Base-by-base conservation (phyloP, 2,888 invertebrate genomes). In the Mythimna loreyi region DNA sequence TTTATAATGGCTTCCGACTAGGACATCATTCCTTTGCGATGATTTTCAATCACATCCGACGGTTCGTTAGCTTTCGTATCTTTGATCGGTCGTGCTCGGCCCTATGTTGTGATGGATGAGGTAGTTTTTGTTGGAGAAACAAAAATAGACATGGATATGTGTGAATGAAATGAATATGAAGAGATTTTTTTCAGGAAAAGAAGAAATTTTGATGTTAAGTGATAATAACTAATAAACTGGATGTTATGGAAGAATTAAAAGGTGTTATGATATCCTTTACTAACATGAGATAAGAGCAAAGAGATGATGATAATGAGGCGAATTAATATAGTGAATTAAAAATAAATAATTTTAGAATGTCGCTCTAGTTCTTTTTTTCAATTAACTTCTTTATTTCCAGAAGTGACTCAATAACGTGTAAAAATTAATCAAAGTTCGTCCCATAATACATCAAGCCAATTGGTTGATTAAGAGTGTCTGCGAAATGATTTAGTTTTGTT, bases 1-100 rank as follows among this genome's bases (percentile, higher is more conserved):
- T 96, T 95, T 93, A 96, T 96, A 93, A 92, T 92, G 89, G 92
- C 94, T 95, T 94, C 95, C 94, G 95, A 92, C 91, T 94, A 94
- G 93, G 94, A 96, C 95, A 95, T 91, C 92, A 92, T 94, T 93
- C 90, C 94, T 93, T 90, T 88, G 89, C 91, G 93, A 94, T 95
- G 95, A 95, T 95, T 96, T 95, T 94, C 95, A 95, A 96, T 95
- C 95, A 95, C 91, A 95, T 93, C 92, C 91, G 94, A 94, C 90
- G 95, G 92, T 95, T 96, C 95, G 95, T 96, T 96, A 96, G 94
- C 91, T 88, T 80, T 76, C 87, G 86, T 93, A 92, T 94, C 94
- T 40, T 40, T 82, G 88, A 92, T 93, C 91, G 83, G 83, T 73
- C 73, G 70, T 81, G 72, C 67, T 70, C 74, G 64, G 73, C 72